Conservation (phyloP, 2,888 invertebrate species). For the Lepidocyrtoides sp. region DNA sequence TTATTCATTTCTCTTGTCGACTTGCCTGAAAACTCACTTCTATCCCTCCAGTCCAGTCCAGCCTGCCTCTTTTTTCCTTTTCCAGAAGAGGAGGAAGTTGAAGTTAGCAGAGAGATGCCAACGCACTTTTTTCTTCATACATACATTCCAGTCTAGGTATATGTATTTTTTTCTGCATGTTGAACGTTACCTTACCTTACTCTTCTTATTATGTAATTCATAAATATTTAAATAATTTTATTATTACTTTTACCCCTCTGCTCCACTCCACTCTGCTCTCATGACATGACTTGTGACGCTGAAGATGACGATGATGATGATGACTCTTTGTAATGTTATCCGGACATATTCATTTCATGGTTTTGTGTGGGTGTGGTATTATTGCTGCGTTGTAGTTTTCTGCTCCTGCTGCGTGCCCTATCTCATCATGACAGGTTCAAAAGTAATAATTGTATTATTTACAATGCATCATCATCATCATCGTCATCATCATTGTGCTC, state of each 20-base stretch:
- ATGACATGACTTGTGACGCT: background rate
- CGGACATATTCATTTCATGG: conserved; percentile 40
- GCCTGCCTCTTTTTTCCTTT: background rate
- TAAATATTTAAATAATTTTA: conserved; percentile 38
- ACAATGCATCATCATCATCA: conserved; percentile 47
- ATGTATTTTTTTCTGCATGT: conserved; percentile 40
- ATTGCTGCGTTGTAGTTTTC: background rate
- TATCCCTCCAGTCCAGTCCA: background rate
- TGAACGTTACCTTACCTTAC: too few relatives aligned
- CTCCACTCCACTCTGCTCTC: background rate
- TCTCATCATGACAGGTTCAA: conserved; percentile 57
- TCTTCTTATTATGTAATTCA: conserved; percentile 7
- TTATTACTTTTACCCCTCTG: background rate
- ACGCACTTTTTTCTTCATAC: conserved; percentile 27
- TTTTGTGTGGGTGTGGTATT: background rate
- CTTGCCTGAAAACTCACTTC: background rate
- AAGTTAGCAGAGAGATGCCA: background rate
- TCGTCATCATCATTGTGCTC: background rate
- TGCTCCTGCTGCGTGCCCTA: conserved; percentile 51
- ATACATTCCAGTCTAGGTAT: too few relatives aligned
- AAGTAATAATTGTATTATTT: conserved; percentile 61
- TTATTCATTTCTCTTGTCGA: conserved; percentile 44
- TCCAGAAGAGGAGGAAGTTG: background rate
- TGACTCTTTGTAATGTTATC: conserved; percentile 43
- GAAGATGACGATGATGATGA: conserved; percentile 1